A percentile compares a stretch with the other conserved stretches of the same genome.
Conservation (phyloP, 2,888 invertebrate species). For the Macaria notata region DNA sequence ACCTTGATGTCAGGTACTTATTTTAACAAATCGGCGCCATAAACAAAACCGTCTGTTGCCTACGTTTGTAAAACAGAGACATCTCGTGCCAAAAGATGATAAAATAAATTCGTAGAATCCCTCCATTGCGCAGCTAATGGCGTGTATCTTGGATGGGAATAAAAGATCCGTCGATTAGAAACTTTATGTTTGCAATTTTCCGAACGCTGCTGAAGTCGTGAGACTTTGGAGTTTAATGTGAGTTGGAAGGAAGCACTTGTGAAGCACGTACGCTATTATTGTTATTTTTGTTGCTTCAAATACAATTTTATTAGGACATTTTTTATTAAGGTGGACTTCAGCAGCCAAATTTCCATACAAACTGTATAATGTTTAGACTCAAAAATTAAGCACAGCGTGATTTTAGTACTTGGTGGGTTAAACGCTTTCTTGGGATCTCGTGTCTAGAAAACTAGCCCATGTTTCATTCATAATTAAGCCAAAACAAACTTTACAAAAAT, state of each 20-base stretch:
- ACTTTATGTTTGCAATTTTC: constrained; percentile 81
- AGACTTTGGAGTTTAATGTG: constrained; percentile 45
- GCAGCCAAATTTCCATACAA: no score
- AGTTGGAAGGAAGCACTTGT: constrained; percentile 28
- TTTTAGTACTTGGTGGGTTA: no score
- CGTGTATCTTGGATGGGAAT: constrained; percentile 79
- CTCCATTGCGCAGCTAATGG: constrained; percentile 79
- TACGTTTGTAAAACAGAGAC: constrained; percentile 63
- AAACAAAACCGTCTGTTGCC: constrained; percentile 44
- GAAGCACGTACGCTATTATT: no score
- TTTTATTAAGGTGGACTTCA: no score
- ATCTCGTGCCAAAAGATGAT: constrained; percentile 80
- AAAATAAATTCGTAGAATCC: constrained; percentile 79
- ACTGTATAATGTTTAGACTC: no score
- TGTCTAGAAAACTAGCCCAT: no score
- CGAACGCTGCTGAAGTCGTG: constrained; percentile 50
- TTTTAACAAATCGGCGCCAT: constrained; percentile 34
- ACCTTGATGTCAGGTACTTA: constrained; percentile 12
- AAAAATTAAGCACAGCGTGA: no score
- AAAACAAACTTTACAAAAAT: no score
- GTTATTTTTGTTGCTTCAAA: no score
- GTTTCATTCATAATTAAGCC: no score
- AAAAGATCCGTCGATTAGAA: constrained; percentile 82
- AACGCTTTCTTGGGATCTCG: no score
- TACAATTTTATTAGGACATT: no score